Evolutionary conservation across 2,113 vertebrate species (phyloP).

Genomic region (Rhinoderma darwinii): DNA sequence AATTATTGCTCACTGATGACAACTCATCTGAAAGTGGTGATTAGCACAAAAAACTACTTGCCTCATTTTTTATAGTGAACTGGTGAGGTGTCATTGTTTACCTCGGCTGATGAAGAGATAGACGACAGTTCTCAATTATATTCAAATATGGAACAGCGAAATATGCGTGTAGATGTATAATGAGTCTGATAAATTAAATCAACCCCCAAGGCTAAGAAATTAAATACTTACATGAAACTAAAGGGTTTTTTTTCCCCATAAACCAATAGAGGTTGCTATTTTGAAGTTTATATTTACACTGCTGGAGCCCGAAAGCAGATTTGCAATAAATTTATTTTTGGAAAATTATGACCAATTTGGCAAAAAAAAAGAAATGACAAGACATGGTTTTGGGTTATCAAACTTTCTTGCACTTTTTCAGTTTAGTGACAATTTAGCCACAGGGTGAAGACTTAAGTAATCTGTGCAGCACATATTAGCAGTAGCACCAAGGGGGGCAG

Average conservation of each 20-base stretch:
- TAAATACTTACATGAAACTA: neutral
- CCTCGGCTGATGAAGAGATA: slow-evolving; percentile 31
- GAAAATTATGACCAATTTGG: neutral
- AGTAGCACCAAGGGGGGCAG: too few relatives aligned
- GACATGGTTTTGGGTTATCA: too few relatives aligned
- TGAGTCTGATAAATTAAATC: neutral
- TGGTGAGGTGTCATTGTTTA: slow-evolving; percentile 43
- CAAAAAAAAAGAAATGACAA: too few relatives aligned
- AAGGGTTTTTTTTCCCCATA: neutral
- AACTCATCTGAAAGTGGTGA: slow-evolving; percentile 24
- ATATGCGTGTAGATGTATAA: neutral
- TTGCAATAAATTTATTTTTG: neutral
- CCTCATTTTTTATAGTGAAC: slow-evolving; percentile 8
- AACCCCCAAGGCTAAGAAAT: neutral
- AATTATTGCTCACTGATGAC: slow-evolving; percentile 61
- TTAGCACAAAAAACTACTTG: slow-evolving; percentile 16
- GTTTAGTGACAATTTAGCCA: too few relatives aligned
- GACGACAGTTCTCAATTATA: neutral
- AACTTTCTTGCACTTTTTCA: too few relatives aligned
- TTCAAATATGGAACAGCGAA: neutral
- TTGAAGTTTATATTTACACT: neutral
- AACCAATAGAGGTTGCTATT: neutral
- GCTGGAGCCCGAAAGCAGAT: too few relatives aligned
- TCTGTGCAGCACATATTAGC: too few relatives aligned
- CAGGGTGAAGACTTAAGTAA: too few relatives aligned